Evolutionary conservation across 1,140 invertebrate genomes (phyloP).

Genomic region (Papilio polytes): DNA sequence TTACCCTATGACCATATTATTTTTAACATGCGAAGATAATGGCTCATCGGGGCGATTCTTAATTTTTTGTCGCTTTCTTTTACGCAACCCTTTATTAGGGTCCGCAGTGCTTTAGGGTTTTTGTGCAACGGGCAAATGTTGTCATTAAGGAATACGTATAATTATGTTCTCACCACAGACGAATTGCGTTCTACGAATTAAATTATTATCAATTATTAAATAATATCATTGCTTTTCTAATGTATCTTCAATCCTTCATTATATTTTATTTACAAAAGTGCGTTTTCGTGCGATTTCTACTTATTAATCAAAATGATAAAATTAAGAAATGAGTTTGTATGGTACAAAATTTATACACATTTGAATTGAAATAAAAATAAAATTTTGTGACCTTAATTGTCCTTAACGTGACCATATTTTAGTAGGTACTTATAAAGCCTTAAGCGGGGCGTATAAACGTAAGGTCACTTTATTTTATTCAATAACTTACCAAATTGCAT

Average conservation of each 20-base stretch:
- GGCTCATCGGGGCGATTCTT: constrained; percentile 82
- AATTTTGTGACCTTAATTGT: constrained; percentile 1
- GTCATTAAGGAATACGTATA: constrained; percentile 75
- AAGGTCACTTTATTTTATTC: constrained; percentile 4
- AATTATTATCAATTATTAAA: neutral
- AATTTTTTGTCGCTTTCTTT: constrained; percentile 81
- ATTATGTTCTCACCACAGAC: constrained; percentile 61
- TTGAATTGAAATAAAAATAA: neutral
- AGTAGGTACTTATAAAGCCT: neutral
- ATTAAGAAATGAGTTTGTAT: neutral
- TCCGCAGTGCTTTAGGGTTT: constrained; percentile 77
- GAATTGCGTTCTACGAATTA: constrained; percentile 34
- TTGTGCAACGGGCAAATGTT: constrained; percentile 74
- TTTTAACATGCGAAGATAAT: constrained; percentile 83
- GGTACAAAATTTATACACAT: neutral
- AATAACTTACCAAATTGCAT: constrained; percentile 10
- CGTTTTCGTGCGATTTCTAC: neutral
- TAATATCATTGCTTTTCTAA: neutral
- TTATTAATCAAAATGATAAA: neutral
- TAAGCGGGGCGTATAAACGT: neutral
- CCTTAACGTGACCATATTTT: neutral
- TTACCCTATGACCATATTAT: constrained; percentile 83
- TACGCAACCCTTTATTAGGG: constrained; percentile 75
- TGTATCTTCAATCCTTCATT: neutral
- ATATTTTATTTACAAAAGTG: neutral